A percentile compares a stretch with the other conserved stretches of the same genome.
These are phyloP conservation scores for Pungitius pungitius DNA, from an alignment of 2,113 vertebrate genomes.

Conservation along the genomic window DNA sequence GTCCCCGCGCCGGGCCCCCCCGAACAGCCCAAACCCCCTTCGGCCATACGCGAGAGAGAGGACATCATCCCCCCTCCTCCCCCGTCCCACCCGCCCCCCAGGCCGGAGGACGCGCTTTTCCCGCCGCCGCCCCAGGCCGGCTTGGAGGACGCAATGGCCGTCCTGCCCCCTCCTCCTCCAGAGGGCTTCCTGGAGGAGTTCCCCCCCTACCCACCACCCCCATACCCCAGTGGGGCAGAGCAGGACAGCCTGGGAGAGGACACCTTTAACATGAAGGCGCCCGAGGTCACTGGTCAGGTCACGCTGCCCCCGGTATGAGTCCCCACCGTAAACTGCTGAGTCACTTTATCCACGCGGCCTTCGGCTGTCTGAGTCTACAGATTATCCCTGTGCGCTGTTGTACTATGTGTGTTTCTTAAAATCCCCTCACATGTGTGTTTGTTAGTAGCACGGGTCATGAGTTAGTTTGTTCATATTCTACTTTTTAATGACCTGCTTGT, in stretches of 20 bases:
- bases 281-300: slow-evolving; percentile 93
- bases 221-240: slow-evolving; percentile 91
- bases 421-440: slow-evolving; percentile 37
- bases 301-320: slow-evolving; percentile 88
- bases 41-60: slow-evolving; percentile 45
- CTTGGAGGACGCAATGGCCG: slow-evolving; percentile 71
- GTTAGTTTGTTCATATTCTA: slow-evolving; percentile 13
- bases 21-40: slow-evolving; percentile 69
- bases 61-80: slow-evolving; percentile 75
- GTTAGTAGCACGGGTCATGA: slow-evolving; percentile 27
- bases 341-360: background rate
- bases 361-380: background rate
- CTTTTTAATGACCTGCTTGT: slow-evolving; percentile 6
- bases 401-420: slow-evolving; percentile 17
- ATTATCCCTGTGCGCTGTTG: slow-evolving; percentile 19
- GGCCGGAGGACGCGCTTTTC: slow-evolving; percentile 69
- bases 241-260: slow-evolving; percentile 89
- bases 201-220: slow-evolving; percentile 94
- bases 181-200: slow-evolving; percentile 93
- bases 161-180: slow-evolving; percentile 76
- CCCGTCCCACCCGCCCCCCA: slow-evolving; percentile 79
- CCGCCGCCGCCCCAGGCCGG: slow-evolving; percentile 38
- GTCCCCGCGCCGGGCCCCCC: slow-evolving; percentile 26
- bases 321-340: background rate
- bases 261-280: slow-evolving; percentile 87